Conservation (phyloP, 2,797 vertebrate genomes). For the Tenualosa ilisha region DNA sequence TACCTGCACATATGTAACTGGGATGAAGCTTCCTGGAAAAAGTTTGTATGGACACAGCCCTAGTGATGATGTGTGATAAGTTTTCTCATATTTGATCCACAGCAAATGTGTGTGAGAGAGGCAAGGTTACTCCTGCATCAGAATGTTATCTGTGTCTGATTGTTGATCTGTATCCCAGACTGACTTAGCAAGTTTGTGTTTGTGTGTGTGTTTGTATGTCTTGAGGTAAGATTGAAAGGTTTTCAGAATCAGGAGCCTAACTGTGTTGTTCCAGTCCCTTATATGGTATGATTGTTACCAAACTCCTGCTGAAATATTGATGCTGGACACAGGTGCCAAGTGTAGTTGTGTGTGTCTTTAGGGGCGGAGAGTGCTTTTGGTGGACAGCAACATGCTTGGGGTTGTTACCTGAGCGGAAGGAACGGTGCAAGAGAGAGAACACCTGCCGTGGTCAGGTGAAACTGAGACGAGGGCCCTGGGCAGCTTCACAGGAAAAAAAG, state of each 20-base stretch:
- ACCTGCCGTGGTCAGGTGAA: constrained; percentile 25
- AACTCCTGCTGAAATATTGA: constrained; percentile 79
- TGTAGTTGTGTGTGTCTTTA: constrained; percentile 57
- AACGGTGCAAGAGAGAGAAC: constrained; percentile 44
- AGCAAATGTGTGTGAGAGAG: too few relatives aligned
- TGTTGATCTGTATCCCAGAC: background rate
- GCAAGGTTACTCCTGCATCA: too few relatives aligned
- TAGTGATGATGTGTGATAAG: too few relatives aligned
- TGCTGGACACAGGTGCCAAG: constrained; percentile 68
- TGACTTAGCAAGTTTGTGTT: background rate
- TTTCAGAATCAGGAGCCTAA: background rate
- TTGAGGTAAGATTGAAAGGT: background rate
- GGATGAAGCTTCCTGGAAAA: too few relatives aligned
- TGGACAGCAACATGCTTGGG: constrained; percentile 41
- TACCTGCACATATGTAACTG: too few relatives aligned
- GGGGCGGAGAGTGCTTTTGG: constrained; percentile 27
- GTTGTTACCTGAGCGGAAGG: constrained; percentile 46
- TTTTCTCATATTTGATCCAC: too few relatives aligned
- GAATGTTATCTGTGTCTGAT: background rate
- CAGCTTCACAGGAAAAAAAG: background rate
- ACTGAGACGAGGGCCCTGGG: background rate
- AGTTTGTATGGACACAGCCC: too few relatives aligned
- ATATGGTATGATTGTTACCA: constrained; percentile 69
- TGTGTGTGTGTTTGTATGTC: background rate
- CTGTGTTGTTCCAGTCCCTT: constrained; percentile 60